phyloP scores from a whole-genome alignment of 1,140 invertebrate genomes.

The Lethrus apterus region DNA sequence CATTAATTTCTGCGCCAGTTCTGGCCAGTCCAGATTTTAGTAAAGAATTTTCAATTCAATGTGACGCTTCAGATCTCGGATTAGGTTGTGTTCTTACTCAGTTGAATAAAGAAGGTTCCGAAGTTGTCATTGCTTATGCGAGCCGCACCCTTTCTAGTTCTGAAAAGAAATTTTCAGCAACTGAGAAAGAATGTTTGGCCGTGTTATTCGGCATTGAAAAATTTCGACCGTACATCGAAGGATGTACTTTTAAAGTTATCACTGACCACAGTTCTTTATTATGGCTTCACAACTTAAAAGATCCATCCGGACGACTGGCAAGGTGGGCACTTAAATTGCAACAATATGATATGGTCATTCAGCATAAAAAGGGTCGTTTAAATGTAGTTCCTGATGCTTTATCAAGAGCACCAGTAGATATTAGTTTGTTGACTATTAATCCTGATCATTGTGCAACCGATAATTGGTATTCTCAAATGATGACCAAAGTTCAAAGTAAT shows the following conservation, averaged over 20 bases:
- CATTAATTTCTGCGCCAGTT: conserved; percentile 22
- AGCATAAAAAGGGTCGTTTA: conserved; percentile 22
- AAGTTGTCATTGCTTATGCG: conserved; percentile 26
- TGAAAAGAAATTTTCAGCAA: conserved; percentile 39
- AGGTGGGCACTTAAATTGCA: conserved; percentile 40
- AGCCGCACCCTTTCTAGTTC: conserved; percentile 23
- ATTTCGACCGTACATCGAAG: conserved; percentile 41
- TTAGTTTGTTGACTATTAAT: too few species aligned
- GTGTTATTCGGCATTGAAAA: conserved; percentile 41
- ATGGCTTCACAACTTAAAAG: conserved; percentile 42
- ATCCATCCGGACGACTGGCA: conserved; percentile 39
- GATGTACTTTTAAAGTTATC: conserved; percentile 40
- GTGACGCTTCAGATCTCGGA: conserved; percentile 21
- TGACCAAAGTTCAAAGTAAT: not conserved
- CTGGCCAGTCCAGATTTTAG: conserved; percentile 26
- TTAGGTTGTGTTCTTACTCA: conserved; percentile 28
- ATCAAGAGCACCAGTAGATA: not conserved
- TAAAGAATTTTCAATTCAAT: conserved; percentile 21
- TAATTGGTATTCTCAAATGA: not conserved
- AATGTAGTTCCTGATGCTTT: conserved; percentile 1
- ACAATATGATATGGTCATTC: conserved; percentile 37
- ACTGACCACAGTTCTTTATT: conserved; percentile 44
- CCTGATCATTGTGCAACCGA: not conserved
- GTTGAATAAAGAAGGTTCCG: conserved; percentile 13
- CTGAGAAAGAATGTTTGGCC: conserved; percentile 44